phyloP scores from a whole-genome alignment of 2,888 invertebrate genomes.

The Philereme vetulata region DNA sequence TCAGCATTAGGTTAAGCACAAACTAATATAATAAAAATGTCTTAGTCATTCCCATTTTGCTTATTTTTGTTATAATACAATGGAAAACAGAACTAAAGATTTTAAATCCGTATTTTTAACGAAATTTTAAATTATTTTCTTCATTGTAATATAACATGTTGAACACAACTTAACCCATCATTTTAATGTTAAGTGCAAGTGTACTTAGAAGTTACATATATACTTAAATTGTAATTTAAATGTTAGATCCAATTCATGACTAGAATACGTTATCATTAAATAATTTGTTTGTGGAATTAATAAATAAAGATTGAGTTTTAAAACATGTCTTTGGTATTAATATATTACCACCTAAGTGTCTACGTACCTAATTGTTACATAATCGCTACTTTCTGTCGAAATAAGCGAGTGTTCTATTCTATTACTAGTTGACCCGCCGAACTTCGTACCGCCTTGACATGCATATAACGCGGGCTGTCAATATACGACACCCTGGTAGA shows the following conservation, averaged over 20 bases:
- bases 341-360: neutral
- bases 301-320: constrained; percentile 61
- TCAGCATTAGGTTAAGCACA: constrained; percentile 46
- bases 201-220: constrained; percentile 58
- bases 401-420: too few species aligned
- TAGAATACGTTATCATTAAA: constrained; percentile 61
- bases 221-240: constrained; percentile 68
- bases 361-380: too few species aligned
- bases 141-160: neutral
- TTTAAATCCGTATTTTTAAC: neutral
- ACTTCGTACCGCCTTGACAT: too few species aligned
- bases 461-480: too few species aligned
- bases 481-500: too few species aligned
- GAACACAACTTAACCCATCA: constrained; percentile 36
- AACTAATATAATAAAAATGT: constrained; percentile 45
- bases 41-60: constrained; percentile 58
- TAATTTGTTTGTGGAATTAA: constrained; percentile 74
- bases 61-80: constrained; percentile 1
- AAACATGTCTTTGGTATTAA: constrained; percentile 18
- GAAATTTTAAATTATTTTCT: neutral
- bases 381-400: too few species aligned
- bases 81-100: neutral
- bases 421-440: too few species aligned
- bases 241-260: constrained; percentile 66
- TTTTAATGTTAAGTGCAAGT: constrained; percentile 46